phyloP scores from a whole-genome alignment of 2,797 vertebrate species.

The Anniella stebbinsi region DNA sequence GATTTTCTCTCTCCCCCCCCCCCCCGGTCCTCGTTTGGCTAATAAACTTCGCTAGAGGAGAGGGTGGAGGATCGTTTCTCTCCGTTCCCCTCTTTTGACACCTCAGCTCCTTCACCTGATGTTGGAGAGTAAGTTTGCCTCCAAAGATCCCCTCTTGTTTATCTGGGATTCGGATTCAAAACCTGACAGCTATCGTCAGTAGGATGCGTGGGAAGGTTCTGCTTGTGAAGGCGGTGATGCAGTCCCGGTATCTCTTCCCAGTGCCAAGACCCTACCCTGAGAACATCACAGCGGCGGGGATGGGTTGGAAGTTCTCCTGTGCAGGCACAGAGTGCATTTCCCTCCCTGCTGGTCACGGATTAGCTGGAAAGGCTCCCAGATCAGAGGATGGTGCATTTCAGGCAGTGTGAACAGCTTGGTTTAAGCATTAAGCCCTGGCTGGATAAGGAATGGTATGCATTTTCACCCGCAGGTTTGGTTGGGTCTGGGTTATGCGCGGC shows the following conservation, averaged over 20 bases:
- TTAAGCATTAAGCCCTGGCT: not conserved
- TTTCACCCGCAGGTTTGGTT: not conserved
- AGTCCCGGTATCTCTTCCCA: not conserved
- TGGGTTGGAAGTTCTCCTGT: not conserved
- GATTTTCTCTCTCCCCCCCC: not conserved
- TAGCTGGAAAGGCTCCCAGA: not conserved
- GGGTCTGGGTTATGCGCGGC: not conserved
- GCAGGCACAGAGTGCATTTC: not conserved
- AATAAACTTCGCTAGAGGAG: not conserved
- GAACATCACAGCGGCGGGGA: not conserved
- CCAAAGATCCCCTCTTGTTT: not conserved
- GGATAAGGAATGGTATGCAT: not conserved
- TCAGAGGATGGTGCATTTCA: accelerated
- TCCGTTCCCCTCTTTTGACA: too few species aligned
- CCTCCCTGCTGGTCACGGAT: not conserved
- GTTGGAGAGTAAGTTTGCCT: not conserved
- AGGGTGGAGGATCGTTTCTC: not conserved
- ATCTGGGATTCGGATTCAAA: not conserved
- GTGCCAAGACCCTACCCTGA: not conserved
- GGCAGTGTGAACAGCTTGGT: not conserved
- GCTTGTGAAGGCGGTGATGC: too few species aligned
- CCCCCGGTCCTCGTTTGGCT: too few species aligned
- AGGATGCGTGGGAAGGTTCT: not conserved
- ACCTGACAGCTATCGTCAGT: not conserved
- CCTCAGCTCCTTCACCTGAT: not conserved